Conservation (phyloP, 2,888 invertebrate genomes). For the Rotaria socialis region DNA sequence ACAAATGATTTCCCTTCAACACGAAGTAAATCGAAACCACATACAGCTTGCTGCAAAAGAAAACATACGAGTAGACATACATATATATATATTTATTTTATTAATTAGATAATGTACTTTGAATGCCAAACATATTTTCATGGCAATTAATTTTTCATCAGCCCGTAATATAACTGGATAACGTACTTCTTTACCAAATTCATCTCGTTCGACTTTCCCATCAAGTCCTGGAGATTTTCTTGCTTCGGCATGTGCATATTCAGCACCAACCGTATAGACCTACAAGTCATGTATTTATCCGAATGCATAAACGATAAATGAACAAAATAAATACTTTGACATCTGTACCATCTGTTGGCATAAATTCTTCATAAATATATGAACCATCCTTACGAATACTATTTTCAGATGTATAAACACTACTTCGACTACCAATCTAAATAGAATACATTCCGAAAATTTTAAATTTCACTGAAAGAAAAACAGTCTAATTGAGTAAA, state of each 20-base stretch:
- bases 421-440: slow-evolving; percentile 86
- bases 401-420: slow-evolving; percentile 88
- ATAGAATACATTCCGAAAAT: not conserved
- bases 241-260: slow-evolving; percentile 98
- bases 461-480: too few species aligned
- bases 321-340: slow-evolving; percentile 61
- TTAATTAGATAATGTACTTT: slow-evolving; percentile 49
- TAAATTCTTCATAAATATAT: slow-evolving; percentile 99
- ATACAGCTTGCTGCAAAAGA: slow-evolving; percentile 75
- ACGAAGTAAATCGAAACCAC: slow-evolving; percentile 91
- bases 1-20: slow-evolving; percentile 98
- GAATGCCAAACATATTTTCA: slow-evolving; percentile 77
- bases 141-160: slow-evolving; percentile 90
- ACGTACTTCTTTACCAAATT: slow-evolving; percentile 89
- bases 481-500: too few species aligned
- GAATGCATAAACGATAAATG: too few species aligned
- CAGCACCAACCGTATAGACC: slow-evolving; percentile 97
- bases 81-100: not conserved
- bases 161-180: slow-evolving; percentile 96
- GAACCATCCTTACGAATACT: slow-evolving; percentile 92
- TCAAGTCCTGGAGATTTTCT: slow-evolving; percentile 95
- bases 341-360: slow-evolving; percentile 93
- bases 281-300: not conserved
- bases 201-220: slow-evolving; percentile 94
- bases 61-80: not conserved